Conservation (phyloP, 2,888 invertebrate genomes). For the Mythimna pallens region DNA sequence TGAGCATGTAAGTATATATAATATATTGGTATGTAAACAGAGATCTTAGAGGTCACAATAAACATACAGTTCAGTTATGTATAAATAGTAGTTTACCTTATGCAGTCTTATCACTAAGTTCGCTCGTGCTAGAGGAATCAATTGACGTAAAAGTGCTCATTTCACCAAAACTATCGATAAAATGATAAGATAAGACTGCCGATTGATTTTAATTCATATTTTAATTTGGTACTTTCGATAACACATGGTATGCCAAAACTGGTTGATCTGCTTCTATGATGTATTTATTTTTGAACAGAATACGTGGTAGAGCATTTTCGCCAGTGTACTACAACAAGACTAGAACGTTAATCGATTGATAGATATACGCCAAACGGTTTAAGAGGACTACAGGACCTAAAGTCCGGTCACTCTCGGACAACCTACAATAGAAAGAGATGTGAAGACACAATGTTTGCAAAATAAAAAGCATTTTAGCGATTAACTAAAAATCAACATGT, state of each 20-base stretch:
- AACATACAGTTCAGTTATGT: slow-evolving; percentile 8
- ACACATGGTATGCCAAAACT: background rate
- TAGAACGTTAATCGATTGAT: background rate
- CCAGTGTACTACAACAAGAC: too few species aligned
- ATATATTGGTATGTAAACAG: background rate
- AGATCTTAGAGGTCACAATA: slow-evolving; percentile 34
- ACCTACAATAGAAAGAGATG: too few species aligned
- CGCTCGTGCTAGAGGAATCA: background rate
- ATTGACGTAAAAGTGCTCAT: slow-evolving; percentile 13
- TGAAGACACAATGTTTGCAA: too few species aligned
- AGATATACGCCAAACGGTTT: slow-evolving; percentile 20
- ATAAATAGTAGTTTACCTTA: background rate
- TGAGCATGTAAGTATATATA: background rate
- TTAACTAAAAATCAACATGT: too few species aligned
- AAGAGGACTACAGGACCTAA: too few species aligned
- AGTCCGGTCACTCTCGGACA: too few species aligned
- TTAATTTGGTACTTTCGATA: background rate
- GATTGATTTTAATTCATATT: background rate
- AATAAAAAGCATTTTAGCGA: too few species aligned
- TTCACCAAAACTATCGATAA: background rate
- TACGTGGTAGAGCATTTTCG: background rate
- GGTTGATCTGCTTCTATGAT: background rate
- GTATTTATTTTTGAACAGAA: background rate
- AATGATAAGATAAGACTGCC: slow-evolving; percentile 10
- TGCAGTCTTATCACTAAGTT: background rate